Evolutionary conservation across 2,797 vertebrate genomes (phyloP).

Genomic region (Siniperca scherzeri): DNA sequence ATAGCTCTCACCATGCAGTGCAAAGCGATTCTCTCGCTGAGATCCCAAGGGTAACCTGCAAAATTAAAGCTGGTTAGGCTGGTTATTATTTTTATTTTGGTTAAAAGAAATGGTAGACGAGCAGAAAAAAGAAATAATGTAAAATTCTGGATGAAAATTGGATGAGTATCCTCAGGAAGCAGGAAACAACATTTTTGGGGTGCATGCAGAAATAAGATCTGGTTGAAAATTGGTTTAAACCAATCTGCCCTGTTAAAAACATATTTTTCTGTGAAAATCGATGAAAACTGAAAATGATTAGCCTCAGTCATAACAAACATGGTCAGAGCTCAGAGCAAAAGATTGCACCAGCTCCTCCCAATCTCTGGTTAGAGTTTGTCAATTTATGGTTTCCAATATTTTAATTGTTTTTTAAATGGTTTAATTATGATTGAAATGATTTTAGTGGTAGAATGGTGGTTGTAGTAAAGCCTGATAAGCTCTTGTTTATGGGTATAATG

Average conservation of each 20-base stretch:
- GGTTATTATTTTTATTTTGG: neutral
- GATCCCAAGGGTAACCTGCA: neutral
- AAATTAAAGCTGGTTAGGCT: neutral
- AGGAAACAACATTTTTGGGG: neutral
- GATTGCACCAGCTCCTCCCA: neutral
- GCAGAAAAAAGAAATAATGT: neutral
- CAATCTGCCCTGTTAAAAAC: neutral
- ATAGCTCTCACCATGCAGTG: neutral
- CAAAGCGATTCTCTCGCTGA: neutral
- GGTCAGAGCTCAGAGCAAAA: neutral
- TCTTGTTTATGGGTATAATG: neutral
- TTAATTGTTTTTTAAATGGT: neutral
- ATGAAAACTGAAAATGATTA: neutral
- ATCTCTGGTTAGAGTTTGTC: neutral
- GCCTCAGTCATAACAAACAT: neutral
- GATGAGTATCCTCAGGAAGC: neutral
- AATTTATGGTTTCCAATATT: neutral
- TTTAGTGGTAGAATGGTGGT: neutral
- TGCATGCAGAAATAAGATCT: neutral
- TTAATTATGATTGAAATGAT: neutral
- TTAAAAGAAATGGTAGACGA: neutral
- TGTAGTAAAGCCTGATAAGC: slow-evolving; percentile 1
- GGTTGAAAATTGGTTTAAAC: neutral
- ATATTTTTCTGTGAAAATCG: slow-evolving; percentile 3
- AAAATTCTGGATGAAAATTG: neutral